Evolutionary conservation across 92 coral and sea anemone species (phyloP).

Genomic region (Anthopleura xanthogrammica): DNA sequence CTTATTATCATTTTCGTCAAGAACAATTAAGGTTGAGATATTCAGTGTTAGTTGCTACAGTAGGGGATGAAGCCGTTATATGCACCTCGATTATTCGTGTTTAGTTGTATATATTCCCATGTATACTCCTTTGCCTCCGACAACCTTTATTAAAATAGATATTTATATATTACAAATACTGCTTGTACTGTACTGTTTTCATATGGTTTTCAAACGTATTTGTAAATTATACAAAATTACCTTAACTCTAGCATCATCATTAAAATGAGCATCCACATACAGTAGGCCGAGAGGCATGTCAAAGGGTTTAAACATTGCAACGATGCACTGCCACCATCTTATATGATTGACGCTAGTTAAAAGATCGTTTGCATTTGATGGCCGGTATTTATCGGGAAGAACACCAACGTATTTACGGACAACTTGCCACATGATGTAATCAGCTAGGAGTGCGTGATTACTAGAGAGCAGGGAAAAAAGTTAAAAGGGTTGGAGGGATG

Average conservation of each 20-base stretch:
- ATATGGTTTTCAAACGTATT: too few species aligned
- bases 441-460: neutral
- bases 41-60: too few species aligned
- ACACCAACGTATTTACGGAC: slow-evolving; percentile 30
- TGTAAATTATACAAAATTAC: neutral
- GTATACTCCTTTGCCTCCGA: too few species aligned
- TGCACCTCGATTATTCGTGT: too few species aligned
- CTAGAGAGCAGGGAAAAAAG: neutral
- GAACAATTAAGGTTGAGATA: too few species aligned
- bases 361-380: neutral
- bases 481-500: too few species aligned
- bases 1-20: too few species aligned
- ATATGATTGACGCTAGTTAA: neutral
- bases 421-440: slow-evolving; percentile 64
- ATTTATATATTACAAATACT: too few species aligned
- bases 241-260: slow-evolving; percentile 47
- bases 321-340: slow-evolving; percentile 45
- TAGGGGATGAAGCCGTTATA: too few species aligned
- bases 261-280: slow-evolving; percentile 64
- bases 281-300: slow-evolving; percentile 47
- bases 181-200: too few species aligned
- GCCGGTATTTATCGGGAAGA: slow-evolving; percentile 6
- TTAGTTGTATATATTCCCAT: too few species aligned
- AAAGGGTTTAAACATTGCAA: slow-evolving; percentile 20
- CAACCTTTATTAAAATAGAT: too few species aligned